Conservation (phyloP, 1,140 invertebrate genomes). For the Atopsyche davidsoni region DNA sequence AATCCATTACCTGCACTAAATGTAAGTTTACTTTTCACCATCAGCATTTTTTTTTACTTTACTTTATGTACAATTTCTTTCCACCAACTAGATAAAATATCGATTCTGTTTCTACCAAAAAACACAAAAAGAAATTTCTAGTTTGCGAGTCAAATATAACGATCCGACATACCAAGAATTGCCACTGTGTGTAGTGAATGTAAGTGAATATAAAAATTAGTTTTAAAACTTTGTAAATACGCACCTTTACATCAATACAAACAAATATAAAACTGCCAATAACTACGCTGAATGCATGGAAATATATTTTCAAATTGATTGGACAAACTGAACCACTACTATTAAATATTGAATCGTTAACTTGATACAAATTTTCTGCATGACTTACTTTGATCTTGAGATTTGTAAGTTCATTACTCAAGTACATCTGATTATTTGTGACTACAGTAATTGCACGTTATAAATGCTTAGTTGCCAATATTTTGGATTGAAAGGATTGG, state of each 20-base stretch:
- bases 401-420: no score
- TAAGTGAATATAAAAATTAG: constrained; percentile 43
- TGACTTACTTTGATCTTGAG: no score
- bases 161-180: constrained; percentile 54
- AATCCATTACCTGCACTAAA: constrained; percentile 65
- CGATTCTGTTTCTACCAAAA: constrained; percentile 54
- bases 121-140: constrained; percentile 47
- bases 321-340: no score
- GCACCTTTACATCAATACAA: constrained; percentile 9
- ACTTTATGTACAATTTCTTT: no score
- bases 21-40: constrained; percentile 47
- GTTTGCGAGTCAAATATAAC: constrained; percentile 48
- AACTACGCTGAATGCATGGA: no score
- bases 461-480: no score
- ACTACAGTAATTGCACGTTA: no score
- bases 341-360: no score
- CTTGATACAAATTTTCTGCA: no score
- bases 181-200: constrained; percentile 59
- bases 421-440: no score
- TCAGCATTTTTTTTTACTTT: constrained; percentile 9
- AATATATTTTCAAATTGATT: no score
- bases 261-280: not conserved
- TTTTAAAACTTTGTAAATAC: constrained; percentile 7
- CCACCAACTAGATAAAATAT: constrained; percentile 52
- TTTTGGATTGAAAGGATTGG: no score